Conservation (phyloP, 2,888 invertebrate species). For the Chrysomela aeneicollis region DNA sequence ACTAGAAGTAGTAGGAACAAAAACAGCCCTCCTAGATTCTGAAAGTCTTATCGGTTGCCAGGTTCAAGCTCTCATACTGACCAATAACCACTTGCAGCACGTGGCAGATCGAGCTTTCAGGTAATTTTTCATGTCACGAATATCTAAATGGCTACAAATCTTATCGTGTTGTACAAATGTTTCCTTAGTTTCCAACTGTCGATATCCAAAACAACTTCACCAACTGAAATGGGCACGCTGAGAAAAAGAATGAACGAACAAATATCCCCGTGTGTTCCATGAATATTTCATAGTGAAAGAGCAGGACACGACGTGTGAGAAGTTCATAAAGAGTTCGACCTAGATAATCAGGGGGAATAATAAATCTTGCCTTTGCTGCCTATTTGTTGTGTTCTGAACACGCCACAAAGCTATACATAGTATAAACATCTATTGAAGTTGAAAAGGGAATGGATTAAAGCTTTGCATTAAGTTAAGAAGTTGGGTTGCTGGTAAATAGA, state of each 20-base stretch:
- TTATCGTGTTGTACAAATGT: background rate
- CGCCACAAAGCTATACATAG: conserved; percentile 18
- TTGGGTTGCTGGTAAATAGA: background rate
- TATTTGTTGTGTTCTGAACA: conserved; percentile 16
- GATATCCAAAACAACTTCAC: background rate
- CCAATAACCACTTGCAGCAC: conserved; percentile 83
- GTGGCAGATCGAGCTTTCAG: conserved; percentile 82
- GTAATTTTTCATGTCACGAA: conserved; percentile 60
- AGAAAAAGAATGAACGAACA: background rate
- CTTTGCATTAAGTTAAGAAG: background rate
- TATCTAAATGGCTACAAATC: background rate
- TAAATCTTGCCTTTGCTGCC: conserved; percentile 12
- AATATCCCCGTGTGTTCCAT: background rate
- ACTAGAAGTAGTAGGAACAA: conserved; percentile 84
- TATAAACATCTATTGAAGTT: conserved; percentile 9
- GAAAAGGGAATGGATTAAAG: conserved; percentile 9
- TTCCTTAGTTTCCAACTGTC: background rate
- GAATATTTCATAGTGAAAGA: background rate
- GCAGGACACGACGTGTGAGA: background rate
- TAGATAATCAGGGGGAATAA: conserved; percentile 9
- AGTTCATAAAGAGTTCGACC: conserved; percentile 11
- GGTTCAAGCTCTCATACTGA: conserved; percentile 81
- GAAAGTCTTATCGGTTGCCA: conserved; percentile 79
- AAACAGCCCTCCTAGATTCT: conserved; percentile 80
- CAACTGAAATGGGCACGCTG: background rate